Base-by-base conservation (phyloP, 2,888 invertebrate species). In the Trisateles emortualis region DNA sequence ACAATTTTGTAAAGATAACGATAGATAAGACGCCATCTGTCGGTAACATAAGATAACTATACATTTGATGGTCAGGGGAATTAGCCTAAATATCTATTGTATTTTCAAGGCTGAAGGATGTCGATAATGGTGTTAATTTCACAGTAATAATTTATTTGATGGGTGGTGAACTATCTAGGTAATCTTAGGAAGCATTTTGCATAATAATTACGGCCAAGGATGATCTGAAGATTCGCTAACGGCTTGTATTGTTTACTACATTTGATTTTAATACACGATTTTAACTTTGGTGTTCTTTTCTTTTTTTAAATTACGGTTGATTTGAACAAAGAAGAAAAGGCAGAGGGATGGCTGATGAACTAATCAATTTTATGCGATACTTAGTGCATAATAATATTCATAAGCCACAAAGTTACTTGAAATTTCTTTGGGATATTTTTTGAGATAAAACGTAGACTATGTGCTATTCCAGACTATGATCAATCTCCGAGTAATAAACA, bases 121-220 rank as follows among this genome's bases (percentile, higher is more conserved):
- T 59, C 60, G 60, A 75, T 74, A 59, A 72, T 46, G 57, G 51
- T 59, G 42, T 51, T 54, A 52, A 59, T 67, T 65, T 62, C 4
- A 39, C 50, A 42, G 48, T 55, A 45, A 60, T 64, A 61, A 16
- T 35, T 35, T 14, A 11, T 1, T 10, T 13, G 5, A 35, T 30
- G n/a, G n/a, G 10, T 17, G 36, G n/a, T 36, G n/a, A 19, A 8
- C 14, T 13, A 35, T 35, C 11, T 13, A 1, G 35, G 16, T 35
- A 14, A 35, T 35, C 16, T 35, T 35, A 11, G 6, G 9, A 16
- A 16, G 14, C 1, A 8, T 10, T 3, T 33, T 45, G 29, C 32
- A 29, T 17, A 17, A 0, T 13, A 32, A 33, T 40, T 46, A 59
- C 55, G 70, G 78, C 62, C 78, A 76, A 75, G 78, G 77, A 33